Base-by-base conservation (phyloP, 2,888 invertebrate genomes). In the Eupithecia abbreviata region DNA sequence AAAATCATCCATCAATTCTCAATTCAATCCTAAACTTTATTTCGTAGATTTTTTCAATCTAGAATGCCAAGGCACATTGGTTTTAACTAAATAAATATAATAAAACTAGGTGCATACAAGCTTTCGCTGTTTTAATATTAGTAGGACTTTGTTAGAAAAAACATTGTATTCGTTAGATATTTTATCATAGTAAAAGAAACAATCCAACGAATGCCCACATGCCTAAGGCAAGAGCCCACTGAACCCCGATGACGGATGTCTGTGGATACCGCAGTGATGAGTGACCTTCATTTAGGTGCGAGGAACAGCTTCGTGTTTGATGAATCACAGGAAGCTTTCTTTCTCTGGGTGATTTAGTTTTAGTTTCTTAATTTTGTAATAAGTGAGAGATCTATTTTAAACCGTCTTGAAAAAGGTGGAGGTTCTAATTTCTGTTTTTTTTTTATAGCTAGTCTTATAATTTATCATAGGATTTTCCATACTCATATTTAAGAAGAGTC, bases 161-260 rank as follows among this genome's bases (percentile, higher is more conserved):
- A 51, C 13, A 15, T 15, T 15, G 15, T 15, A 51, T 15, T 51
- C 1, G 18, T 62, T 62, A 62, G 30, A 62, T 30, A 62, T 62
- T 62, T 62, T 62, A 62, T 62, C 3, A 30, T 12, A 62, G 18
- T 30, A 62, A 62, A 62, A 62, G 18, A 62, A 62, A 62, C 62
- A 62, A 30, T 66, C 42, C 66, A 42, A 42, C 3, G 42, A 43
- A 45, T 43, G n/a, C 67, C n/a, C 15, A n/a, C 18, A n/a, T 45
- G 67, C 67, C 67, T 45, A 68, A 68, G 67, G 67, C 67, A 43
- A 68, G 43, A 45, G 67, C 67, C 67, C 67, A 68, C 67, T 43
- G 43, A 7, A 10, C 10, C 67, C n/a, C 42, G 42, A 68, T 68
- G 67, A 68, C 43, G 15, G 67, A 68, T 68, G 67, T 2, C 45